Percentiles rank a stretch among this genome's conserved stretches.
phyloP scores from a whole-genome alignment of 2,113 vertebrate genomes.

The Potamarius usumacintae region DNA sequence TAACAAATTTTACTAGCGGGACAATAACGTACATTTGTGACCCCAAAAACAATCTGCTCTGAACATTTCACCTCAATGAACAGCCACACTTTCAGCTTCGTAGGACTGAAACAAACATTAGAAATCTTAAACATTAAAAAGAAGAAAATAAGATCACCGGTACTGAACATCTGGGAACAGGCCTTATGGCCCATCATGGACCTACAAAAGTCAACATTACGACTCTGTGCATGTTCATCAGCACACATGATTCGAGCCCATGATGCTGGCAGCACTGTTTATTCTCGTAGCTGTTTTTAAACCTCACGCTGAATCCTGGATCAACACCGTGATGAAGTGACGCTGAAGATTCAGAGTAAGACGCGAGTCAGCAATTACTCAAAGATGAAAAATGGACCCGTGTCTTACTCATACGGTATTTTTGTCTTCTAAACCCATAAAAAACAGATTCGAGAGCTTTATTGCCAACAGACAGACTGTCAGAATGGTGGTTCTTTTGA shows the following conservation, averaged over 20 bases:
- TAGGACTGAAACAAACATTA: not conserved
- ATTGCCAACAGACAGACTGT: not conserved
- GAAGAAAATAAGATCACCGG: not conserved
- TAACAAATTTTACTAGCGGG: conserved; percentile 23
- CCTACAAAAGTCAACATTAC: too few species aligned
- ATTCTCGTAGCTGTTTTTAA: not conserved
- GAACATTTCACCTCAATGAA: conserved; percentile 51
- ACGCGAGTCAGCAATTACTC: conserved; percentile 39
- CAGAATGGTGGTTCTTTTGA: not conserved
- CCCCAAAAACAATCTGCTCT: conserved; percentile 56
- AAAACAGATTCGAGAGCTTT: not conserved
- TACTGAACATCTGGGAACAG: not conserved
- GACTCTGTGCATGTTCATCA: not conserved
- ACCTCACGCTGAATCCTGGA: not conserved
- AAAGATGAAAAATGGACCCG: conserved; percentile 10
- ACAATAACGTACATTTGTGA: conserved; percentile 43
- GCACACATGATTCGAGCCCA: not conserved
- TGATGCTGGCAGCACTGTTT: not conserved
- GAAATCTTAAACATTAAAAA: not conserved
- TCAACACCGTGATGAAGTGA: conserved; percentile 8
- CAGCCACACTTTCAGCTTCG: not conserved
- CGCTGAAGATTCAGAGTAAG: not conserved
- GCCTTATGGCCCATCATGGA: too few species aligned
- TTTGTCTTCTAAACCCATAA: conserved; percentile 7
- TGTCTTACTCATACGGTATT: conserved; percentile 27